Percentiles rank a stretch among this genome's conserved stretches.
Conservation (phyloP, 2,888 invertebrate genomes). For the Halocaridina rubra region DNA sequence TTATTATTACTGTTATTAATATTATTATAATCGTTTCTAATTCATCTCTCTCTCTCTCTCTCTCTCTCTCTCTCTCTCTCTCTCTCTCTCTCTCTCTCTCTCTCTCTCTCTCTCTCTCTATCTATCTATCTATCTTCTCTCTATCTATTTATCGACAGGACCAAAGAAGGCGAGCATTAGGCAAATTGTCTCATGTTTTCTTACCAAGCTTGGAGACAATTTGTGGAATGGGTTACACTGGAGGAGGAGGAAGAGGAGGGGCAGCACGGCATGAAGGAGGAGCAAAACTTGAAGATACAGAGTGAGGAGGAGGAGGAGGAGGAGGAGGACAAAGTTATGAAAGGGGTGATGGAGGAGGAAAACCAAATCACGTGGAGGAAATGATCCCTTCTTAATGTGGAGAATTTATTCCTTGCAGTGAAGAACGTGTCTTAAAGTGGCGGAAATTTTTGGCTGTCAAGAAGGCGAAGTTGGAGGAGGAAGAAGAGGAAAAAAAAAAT, state of each 20-base stretch:
- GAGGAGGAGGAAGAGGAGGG: not conserved
- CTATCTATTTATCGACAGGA: not conserved
- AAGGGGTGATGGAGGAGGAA: too few relatives aligned
- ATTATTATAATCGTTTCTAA: not conserved
- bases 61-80: not conserved
- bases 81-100: not conserved
- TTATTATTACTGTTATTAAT: too few relatives aligned
- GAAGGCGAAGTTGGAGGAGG: not conserved
- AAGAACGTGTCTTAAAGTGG: not conserved
- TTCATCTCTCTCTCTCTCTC: not conserved
- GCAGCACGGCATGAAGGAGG: not conserved
- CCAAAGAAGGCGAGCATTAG: constrained; percentile 9
- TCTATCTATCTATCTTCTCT: not conserved
- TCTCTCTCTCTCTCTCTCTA: not conserved
- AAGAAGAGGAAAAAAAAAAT: not conserved
- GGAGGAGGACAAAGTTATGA: not conserved
- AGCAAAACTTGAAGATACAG: too few relatives aligned
- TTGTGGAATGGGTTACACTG: constrained; percentile 20
- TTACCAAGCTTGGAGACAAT: constrained; percentile 31
- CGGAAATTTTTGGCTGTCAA: too few relatives aligned
- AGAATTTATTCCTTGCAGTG: too few relatives aligned
- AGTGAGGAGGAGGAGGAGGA: not conserved
- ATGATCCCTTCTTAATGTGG: too few relatives aligned
- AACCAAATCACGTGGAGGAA: too few relatives aligned
- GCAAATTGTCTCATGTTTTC: constrained; percentile 35